Conservation (phyloP, 2,888 invertebrate genomes). For the Harpalus rubripes region DNA sequence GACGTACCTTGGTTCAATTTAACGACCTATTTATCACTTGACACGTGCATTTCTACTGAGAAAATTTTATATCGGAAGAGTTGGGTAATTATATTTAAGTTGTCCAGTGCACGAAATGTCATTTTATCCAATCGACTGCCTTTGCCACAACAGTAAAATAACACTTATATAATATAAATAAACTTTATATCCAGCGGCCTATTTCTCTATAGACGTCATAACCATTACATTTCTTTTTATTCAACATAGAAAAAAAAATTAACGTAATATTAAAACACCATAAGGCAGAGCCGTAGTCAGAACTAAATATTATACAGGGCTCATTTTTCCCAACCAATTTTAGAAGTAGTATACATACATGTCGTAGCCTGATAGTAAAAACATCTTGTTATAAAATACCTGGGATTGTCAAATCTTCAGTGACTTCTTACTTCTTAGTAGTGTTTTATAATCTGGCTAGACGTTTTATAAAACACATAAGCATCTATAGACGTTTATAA, state of each 20-base stretch:
- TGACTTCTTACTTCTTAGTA: no score
- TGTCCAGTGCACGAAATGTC: not conserved
- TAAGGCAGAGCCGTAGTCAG: not conserved
- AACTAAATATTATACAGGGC: no score
- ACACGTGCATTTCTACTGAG: not conserved
- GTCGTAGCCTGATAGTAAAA: no score
- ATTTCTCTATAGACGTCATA: not conserved
- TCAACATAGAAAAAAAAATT: no score
- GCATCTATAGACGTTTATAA: no score
- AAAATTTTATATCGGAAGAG: not conserved
- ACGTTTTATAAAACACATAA: no score
- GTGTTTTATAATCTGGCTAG: no score
- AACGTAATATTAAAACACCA: constrained; percentile 41
- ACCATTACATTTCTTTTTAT: constrained; percentile 37
- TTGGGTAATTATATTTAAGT: not conserved
- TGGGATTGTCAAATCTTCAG: no score
- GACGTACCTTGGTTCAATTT: not conserved
- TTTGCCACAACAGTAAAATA: not conserved
- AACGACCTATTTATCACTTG: not conserved
- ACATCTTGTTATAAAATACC: no score
- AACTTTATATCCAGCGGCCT: not conserved
- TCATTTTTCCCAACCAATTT: no score
- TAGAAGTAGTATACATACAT: no score
- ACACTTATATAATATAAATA: constrained; percentile 1
- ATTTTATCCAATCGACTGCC: not conserved